Conservation (phyloP, 2,888 invertebrate genomes). For the Thumatha senex region DNA sequence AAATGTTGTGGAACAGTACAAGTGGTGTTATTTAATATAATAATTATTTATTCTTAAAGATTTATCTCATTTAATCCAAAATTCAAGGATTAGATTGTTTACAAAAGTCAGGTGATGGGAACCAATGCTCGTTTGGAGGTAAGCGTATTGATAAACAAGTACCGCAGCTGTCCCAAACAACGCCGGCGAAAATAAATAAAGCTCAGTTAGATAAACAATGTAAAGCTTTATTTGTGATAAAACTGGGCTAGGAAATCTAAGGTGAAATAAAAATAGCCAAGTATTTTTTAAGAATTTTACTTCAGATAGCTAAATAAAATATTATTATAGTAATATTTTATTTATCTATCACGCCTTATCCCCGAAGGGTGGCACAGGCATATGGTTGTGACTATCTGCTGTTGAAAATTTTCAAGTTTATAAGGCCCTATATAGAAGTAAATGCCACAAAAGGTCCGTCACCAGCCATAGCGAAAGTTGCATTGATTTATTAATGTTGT, state of each 20-base stretch:
- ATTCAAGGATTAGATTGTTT: constrained; percentile 36
- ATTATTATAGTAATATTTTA: no score
- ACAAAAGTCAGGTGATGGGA: constrained; percentile 56
- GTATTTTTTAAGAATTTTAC: not conserved
- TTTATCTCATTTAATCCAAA: constrained; percentile 28
- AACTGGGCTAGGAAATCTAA: constrained; percentile 63
- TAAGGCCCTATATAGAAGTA: no score
- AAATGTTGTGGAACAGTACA: no score
- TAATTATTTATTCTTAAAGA: constrained; percentile 13
- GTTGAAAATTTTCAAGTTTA: no score
- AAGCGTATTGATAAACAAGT: constrained; percentile 70
- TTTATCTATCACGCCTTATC: no score
- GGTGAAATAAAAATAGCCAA: constrained; percentile 51
- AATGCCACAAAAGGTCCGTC: no score
- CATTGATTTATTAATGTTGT: no score
- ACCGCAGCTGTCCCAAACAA: constrained; percentile 66
- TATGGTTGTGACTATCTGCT: no score
- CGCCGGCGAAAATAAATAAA: constrained; percentile 67
- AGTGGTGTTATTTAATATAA: no score
- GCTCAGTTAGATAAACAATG: constrained; percentile 67
- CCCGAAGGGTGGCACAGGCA: no score
- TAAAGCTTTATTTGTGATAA: constrained; percentile 68
- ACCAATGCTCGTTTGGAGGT: constrained; percentile 52
- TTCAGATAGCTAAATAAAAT: no score
- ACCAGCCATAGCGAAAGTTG: no score